phyloP scores from a whole-genome alignment of 2,113 vertebrate species.

The Scomber scombrus region DNA sequence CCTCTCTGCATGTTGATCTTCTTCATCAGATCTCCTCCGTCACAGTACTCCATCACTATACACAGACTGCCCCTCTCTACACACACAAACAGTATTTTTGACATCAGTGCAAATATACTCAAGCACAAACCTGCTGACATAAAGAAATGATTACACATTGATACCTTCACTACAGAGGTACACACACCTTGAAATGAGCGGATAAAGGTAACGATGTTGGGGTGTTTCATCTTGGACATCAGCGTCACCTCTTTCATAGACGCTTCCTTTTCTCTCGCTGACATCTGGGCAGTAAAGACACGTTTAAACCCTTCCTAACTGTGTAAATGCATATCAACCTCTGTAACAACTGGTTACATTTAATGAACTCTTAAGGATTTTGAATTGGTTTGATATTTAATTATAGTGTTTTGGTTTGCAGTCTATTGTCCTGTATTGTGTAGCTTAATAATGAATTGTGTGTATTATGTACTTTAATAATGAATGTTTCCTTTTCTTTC shows the following conservation, averaged over 20 bases:
- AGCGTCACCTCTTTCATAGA: slow-evolving; percentile 90
- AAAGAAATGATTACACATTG: slow-evolving; percentile 10
- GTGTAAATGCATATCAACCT: too few species aligned
- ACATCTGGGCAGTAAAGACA: slow-evolving; percentile 83
- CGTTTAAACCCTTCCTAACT: too few species aligned
- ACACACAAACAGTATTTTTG: slow-evolving; percentile 61
- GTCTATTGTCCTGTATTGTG: too few species aligned
- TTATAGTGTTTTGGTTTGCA: too few species aligned
- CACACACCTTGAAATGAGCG: slow-evolving; percentile 88
- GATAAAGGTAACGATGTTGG: slow-evolving; percentile 92
- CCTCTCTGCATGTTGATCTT: slow-evolving; percentile 89
- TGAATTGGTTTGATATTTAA: too few species aligned
- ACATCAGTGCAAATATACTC: slow-evolving; percentile 58
- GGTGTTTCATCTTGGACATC: slow-evolving; percentile 92
- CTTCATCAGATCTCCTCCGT: slow-evolving; percentile 93
- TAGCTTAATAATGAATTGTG: too few species aligned
- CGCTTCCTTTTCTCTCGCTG: slow-evolving; percentile 87
- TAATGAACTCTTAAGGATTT: too few species aligned
- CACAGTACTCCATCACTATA: slow-evolving; percentile 96
- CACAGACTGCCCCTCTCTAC: slow-evolving; percentile 88
- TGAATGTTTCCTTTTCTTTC: too few species aligned
- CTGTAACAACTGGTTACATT: too few species aligned
- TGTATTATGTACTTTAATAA: too few species aligned
- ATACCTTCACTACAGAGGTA: rapidly evolving
- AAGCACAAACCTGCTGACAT: slow-evolving; percentile 35